Evolutionary conservation across 2,113 vertebrate genomes (phyloP).

Genomic region (Tinamus guttatus): DNA sequence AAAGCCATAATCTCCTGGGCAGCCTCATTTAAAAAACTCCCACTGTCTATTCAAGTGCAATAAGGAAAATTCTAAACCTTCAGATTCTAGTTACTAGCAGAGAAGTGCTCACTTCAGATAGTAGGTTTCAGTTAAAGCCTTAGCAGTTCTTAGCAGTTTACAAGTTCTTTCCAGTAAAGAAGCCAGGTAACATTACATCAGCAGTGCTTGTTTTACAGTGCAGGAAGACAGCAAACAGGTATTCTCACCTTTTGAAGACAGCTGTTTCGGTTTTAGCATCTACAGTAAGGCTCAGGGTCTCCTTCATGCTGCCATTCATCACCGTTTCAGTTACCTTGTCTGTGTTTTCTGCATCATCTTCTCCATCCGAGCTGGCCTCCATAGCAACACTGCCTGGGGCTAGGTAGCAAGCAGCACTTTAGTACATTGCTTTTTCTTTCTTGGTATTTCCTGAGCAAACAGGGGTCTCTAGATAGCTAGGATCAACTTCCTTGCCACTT

Average conservation of each 20-base stretch:
- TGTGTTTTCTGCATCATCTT: conserved; percentile 86
- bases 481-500: background rate
- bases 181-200: background rate
- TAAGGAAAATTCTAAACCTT: background rate
- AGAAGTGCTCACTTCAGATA: background rate
- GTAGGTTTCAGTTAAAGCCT: background rate
- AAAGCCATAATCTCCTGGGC: background rate
- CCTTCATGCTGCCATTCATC: conserved; percentile 98
- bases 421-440: background rate
- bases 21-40: background rate
- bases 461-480: background rate
- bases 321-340: conserved; percentile 98
- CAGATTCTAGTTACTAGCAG: background rate
- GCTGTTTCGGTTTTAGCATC: conserved; percentile 99
- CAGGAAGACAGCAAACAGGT: background rate
- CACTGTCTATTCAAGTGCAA: background rate
- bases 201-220: background rate
- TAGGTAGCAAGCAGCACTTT: background rate
- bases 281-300: conserved; percentile 98
- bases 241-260: conserved; percentile 95
- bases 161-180: background rate
- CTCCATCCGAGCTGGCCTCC: conserved; percentile 84
- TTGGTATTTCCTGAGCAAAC: background rate
- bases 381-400: conserved; percentile 78
- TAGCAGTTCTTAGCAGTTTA: background rate